phyloP scores from a whole-genome alignment of 2,797 vertebrate genomes.

The Calcarius lapponicus region DNA sequence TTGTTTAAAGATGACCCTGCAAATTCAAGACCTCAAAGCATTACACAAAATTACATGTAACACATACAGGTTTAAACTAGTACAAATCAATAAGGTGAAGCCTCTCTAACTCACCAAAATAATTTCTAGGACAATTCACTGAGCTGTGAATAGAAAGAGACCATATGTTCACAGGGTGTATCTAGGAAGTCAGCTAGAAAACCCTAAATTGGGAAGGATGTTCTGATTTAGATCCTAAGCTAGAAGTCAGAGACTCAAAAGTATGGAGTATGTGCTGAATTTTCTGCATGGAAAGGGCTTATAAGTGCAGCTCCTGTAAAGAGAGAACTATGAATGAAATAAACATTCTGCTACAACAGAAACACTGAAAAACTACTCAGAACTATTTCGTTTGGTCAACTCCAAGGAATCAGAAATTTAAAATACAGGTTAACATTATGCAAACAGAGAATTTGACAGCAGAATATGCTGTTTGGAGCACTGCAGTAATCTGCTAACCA shows the following conservation, averaged over 20 bases:
- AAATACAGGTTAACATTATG: not conserved
- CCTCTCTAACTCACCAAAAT: not conserved
- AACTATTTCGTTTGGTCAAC: not conserved
- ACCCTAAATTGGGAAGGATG: not conserved
- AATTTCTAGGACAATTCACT: slow-evolving; percentile 21
- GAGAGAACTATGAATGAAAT: not conserved
- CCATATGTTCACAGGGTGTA: not conserved
- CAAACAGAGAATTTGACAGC: not conserved
- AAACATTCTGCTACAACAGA: not conserved
- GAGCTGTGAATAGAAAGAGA: not conserved
- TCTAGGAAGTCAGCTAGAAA: not conserved
- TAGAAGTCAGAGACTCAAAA: not conserved
- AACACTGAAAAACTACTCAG: not conserved
- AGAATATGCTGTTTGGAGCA: not conserved
- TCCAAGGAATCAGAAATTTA: not conserved
- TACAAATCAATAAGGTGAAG: not conserved
- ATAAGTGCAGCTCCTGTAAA: not conserved
- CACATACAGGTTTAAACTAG: not conserved
- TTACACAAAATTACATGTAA: not conserved
- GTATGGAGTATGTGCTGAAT: not conserved
- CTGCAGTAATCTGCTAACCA: not conserved
- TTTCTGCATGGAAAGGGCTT: not conserved
- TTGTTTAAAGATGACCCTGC: not conserved
- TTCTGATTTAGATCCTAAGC: not conserved
- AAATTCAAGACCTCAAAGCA: not conserved